These are phyloP conservation scores for Limnephilus marmoratus DNA, from an alignment of 2,888 invertebrate genomes.

Conservation along the genomic window DNA sequence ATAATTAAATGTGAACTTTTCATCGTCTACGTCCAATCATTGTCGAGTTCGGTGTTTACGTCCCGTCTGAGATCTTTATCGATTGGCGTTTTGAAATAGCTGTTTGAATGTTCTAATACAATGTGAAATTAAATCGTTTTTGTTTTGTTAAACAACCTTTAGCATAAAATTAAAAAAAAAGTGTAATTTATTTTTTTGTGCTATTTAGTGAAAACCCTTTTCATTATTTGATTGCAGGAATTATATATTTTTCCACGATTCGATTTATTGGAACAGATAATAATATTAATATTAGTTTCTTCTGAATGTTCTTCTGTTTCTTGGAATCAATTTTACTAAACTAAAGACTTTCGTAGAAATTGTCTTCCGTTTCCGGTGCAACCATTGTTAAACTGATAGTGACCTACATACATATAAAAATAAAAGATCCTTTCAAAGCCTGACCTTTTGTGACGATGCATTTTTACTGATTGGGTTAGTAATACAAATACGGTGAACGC, in stretches of 20 bases:
- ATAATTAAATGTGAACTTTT: constrained; percentile 56
- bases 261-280: not conserved
- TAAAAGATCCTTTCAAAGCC: not conserved
- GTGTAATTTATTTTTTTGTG: not conserved
- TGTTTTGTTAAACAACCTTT: not conserved
- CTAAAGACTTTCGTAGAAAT: not conserved
- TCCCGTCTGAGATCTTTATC: constrained; percentile 1
- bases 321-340: not conserved
- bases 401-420: not conserved
- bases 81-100: not conserved
- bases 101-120: not conserved
- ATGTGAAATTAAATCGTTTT: not conserved
- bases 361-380: not conserved
- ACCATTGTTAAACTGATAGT: not conserved
- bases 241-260: not conserved
- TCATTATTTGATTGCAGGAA: not conserved
- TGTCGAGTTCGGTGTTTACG: not conserved
- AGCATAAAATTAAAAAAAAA: not conserved
- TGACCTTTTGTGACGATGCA: not conserved
- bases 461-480: not conserved
- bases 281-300: not conserved
- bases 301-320: too few species aligned
- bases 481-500: not conserved
- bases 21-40: not conserved
- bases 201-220: not conserved